Evolutionary conservation across 37 sponge, comb jelly and placozoan genomes (phyloP).

Genomic region (Halichondria panicea): DNA sequence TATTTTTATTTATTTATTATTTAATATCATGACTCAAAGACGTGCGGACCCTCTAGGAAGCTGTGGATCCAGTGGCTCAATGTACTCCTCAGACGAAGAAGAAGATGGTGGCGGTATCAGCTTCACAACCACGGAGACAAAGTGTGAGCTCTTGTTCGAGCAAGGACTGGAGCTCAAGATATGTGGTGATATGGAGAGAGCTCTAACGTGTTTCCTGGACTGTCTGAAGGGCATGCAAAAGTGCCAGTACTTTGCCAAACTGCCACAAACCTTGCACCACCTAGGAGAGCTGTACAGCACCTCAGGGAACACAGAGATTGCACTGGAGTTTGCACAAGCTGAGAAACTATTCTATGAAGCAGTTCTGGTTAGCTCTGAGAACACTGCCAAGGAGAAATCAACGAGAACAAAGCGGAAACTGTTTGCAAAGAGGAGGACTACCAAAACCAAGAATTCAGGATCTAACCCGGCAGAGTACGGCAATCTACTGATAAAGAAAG

Average conservation of each 20-base stretch:
- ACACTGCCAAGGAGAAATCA: not conserved
- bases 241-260: constrained; percentile 44
- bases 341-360: constrained; percentile 57
- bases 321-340: constrained; percentile 47
- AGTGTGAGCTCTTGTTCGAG: constrained; percentile 35
- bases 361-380: not conserved
- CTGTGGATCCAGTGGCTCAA: not conserved
- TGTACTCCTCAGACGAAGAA: not conserved
- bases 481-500: constrained; percentile 31
- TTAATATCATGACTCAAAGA: not conserved
- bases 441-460: not conserved
- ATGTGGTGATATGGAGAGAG: constrained; percentile 6
- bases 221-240: constrained; percentile 39
- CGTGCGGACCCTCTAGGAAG: constrained; percentile 3
- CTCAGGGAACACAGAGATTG: constrained; percentile 9
- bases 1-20: too few relatives aligned
- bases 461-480: constrained; percentile 27
- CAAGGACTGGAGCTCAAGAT: constrained; percentile 19
- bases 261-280: constrained; percentile 44
- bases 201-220: constrained; percentile 33
- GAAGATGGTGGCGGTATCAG: constrained; percentile 47
- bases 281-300: constrained; percentile 12
- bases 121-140: constrained; percentile 37
- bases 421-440: not conserved
- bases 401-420: constrained; percentile 4